These are phyloP conservation scores for Falcaria lacertinaria DNA, from an alignment of 2,888 invertebrate genomes.

Conservation along the genomic window DNA sequence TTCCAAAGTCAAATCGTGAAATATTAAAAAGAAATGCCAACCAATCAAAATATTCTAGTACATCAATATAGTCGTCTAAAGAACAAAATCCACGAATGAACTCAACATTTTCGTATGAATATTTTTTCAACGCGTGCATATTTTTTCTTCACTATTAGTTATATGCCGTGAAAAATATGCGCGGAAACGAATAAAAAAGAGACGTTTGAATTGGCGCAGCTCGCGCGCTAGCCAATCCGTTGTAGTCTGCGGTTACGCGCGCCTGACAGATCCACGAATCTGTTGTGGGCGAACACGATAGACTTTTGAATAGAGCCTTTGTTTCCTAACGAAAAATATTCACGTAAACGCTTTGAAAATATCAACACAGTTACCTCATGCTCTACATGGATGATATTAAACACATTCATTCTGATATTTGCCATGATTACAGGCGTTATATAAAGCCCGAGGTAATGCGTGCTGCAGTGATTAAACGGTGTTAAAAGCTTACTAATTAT, in stretches of 20 bases:
- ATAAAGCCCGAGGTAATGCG: not conserved
- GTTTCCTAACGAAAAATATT: slow-evolving; percentile 46
- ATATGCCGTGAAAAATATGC: slow-evolving; percentile 16
- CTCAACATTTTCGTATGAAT: not conserved
- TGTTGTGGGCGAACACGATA: slow-evolving; percentile 55
- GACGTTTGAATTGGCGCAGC: slow-evolving; percentile 29
- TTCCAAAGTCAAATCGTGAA: too few species aligned
- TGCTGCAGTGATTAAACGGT: not conserved
- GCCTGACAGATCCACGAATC: slow-evolving; percentile 62
- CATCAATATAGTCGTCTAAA: too few species aligned
- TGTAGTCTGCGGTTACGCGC: slow-evolving; percentile 59
- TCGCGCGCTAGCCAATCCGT: slow-evolving; percentile 38
- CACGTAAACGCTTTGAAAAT: slow-evolving; percentile 35
- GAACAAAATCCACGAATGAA: not conserved
- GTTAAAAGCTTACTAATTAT: not conserved
- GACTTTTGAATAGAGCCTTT: slow-evolving; percentile 58
- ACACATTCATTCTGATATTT: not conserved
- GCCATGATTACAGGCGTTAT: not conserved
- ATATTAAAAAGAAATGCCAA: too few species aligned
- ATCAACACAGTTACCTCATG: slow-evolving; percentile 30
- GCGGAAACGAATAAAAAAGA: slow-evolving; percentile 31
- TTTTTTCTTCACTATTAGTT: slow-evolving; percentile 15
- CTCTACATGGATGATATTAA: slow-evolving; percentile 15
- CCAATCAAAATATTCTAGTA: too few species aligned
- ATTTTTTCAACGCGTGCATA: not conserved